A percentile compares a stretch with the other conserved stretches of the same genome.
phyloP scores from a whole-genome alignment of 1,140 invertebrate species.

The Drosophila saltans region DNA sequence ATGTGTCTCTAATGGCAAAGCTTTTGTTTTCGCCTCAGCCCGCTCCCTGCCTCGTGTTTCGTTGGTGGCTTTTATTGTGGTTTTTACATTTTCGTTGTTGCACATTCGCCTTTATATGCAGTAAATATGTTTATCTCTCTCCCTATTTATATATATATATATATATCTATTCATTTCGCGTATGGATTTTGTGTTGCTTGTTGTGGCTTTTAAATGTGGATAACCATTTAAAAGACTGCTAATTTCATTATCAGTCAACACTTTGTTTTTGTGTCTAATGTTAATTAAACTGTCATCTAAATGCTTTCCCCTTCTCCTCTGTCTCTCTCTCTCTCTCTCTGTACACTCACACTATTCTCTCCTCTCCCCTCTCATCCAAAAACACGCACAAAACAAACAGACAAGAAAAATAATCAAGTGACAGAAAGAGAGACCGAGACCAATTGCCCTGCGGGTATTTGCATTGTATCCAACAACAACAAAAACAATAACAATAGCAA shows the following conservation, averaged over 20 bases:
- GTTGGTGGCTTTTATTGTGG: slow-evolving; percentile 10
- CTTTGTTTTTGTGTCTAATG: slow-evolving; percentile 9
- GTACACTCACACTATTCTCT: not conserved
- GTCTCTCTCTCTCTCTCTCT: too few species aligned
- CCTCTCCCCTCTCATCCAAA: not conserved
- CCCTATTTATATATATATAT: slow-evolving; percentile 12
- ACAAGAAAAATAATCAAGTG: slow-evolving; percentile 27
- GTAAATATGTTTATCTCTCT: not conserved
- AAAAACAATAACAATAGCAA: slow-evolving; percentile 16
- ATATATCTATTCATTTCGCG: not conserved
- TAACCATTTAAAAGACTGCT: slow-evolving; percentile 4
- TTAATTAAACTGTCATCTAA: slow-evolving; percentile 38
- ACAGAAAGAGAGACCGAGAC: slow-evolving; percentile 2
- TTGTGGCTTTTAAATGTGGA: slow-evolving; percentile 2
- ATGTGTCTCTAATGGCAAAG: slow-evolving; percentile 79
- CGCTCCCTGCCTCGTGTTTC: not conserved
- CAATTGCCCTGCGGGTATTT: slow-evolving; percentile 31
- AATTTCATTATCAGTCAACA: slow-evolving; percentile 13
- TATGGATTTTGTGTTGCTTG: slow-evolving; percentile 6
- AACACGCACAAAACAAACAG: slow-evolving; percentile 10
- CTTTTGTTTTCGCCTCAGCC: slow-evolving; percentile 62
- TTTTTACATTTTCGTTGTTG: slow-evolving; percentile 6
- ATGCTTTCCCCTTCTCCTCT: slow-evolving; percentile 2
- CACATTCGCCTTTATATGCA: not conserved
- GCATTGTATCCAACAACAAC: slow-evolving; percentile 44